phyloP scores from a whole-genome alignment of 1,140 invertebrate species.

The Tetramorium simillimum region DNA sequence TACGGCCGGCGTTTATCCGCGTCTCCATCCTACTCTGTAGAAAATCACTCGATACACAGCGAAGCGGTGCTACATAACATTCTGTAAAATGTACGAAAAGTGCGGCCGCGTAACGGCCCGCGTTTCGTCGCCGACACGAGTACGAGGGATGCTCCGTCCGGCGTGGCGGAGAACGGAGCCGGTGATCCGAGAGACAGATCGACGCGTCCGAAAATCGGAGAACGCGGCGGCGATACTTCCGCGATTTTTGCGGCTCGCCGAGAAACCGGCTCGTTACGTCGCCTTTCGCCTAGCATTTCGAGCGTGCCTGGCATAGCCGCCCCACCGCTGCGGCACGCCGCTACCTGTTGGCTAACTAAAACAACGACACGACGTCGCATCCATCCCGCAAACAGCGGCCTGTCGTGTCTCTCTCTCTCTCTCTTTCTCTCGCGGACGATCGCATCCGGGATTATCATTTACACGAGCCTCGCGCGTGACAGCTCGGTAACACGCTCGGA shows the following conservation, averaged over 20 bases:
- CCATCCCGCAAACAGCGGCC: neutral
- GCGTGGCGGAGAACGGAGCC: neutral
- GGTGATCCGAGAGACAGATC: too few relatives aligned
- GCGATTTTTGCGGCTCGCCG: slow-evolving; percentile 49
- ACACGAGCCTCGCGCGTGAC: neutral
- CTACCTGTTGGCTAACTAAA: neutral
- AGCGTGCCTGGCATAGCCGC: slow-evolving; percentile 25
- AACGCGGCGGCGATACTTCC: neutral
- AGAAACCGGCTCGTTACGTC: slow-evolving; percentile 51
- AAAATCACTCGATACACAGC: neutral
- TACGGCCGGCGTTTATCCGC: neutral
- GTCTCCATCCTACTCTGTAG: neutral
- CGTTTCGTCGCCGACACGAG: neutral
- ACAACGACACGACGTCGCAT: neutral
- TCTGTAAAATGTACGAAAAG: neutral
- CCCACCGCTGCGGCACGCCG: neutral
- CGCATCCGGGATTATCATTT: neutral
- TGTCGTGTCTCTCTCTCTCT: too few relatives aligned
- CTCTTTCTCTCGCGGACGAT: neutral
- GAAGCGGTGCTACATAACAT: neutral
- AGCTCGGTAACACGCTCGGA: too few relatives aligned
- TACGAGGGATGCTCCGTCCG: neutral
- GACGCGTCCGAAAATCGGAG: slow-evolving; percentile 12
- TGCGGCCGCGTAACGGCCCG: neutral
- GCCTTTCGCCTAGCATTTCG: slow-evolving; percentile 41